Conservation (phyloP, 2,113 vertebrate genomes). For the Ifrita kowaldi region DNA sequence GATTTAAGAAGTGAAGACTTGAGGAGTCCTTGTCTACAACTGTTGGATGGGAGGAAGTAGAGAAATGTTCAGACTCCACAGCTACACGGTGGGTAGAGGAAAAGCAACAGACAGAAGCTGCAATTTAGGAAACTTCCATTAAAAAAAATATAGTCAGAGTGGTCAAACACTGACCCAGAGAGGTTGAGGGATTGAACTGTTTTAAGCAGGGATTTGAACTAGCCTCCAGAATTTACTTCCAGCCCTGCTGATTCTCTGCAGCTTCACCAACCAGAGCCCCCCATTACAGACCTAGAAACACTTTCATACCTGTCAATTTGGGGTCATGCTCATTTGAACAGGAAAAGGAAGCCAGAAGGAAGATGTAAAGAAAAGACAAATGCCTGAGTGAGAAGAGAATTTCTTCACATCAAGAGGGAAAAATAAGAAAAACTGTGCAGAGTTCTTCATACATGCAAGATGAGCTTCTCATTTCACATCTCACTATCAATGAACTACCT, state of each 20-base stretch:
- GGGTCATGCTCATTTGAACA: not conserved
- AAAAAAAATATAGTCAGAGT: not conserved
- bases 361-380: not conserved
- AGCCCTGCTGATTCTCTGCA: not conserved
- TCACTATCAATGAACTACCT: not conserved
- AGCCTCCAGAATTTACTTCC: not conserved
- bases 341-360: not conserved
- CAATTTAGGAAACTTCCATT: not conserved
- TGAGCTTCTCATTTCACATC: not conserved
- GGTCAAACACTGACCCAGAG: not conserved
- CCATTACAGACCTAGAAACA: not conserved
- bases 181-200: not conserved
- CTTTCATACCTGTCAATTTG: not conserved
- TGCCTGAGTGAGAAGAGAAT: not conserved
- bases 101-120: not conserved
- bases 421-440: not conserved
- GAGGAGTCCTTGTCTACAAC: not conserved
- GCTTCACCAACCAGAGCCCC: not conserved
- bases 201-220: not conserved
- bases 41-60: not conserved
- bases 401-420: not conserved
- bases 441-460: not conserved
- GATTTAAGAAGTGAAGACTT: not conserved
- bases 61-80: not conserved
- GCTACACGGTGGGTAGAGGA: not conserved